phyloP scores from a whole-genome alignment of 2,888 invertebrate species.

The Bhutanitis thaidina region DNA sequence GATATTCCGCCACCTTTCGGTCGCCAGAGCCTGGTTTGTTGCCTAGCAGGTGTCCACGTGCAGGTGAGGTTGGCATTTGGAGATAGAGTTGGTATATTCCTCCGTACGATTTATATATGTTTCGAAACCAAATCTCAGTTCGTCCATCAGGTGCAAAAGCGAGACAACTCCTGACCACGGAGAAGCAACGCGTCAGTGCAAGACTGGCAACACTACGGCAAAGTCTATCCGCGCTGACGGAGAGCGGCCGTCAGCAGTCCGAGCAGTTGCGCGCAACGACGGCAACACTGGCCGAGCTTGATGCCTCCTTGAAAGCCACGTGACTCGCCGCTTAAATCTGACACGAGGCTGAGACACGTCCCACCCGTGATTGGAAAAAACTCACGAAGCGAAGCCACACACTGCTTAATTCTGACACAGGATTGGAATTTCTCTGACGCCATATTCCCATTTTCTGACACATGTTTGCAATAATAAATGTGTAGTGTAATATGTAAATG shows the following conservation, averaged over 20 bases:
- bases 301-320: constrained; percentile 44
- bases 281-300: constrained; percentile 45
- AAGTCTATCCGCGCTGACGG: constrained; percentile 41
- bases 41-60: too few species aligned
- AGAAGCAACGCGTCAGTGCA: constrained; percentile 40
- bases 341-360: background rate
- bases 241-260: constrained; percentile 42
- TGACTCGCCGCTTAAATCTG: background rate
- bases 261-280: constrained; percentile 45
- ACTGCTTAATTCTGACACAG: background rate
- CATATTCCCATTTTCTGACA: background rate
- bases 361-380: background rate
- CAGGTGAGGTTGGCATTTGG: too few species aligned
- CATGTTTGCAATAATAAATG: background rate
- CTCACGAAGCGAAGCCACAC: background rate
- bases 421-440: background rate
- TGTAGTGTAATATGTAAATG: too few species aligned
- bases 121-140: background rate
- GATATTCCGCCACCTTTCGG: too few species aligned
- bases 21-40: too few species aligned
- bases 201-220: constrained; percentile 39
- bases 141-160: constrained; percentile 45
- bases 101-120: too few species aligned
- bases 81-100: too few species aligned
- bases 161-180: constrained; percentile 42